Percentiles rank a stretch among this genome's conserved stretches.
Evolutionary conservation across 2,888 invertebrate species (phyloP).

Genomic region (Anthophora plumipes): DNA sequence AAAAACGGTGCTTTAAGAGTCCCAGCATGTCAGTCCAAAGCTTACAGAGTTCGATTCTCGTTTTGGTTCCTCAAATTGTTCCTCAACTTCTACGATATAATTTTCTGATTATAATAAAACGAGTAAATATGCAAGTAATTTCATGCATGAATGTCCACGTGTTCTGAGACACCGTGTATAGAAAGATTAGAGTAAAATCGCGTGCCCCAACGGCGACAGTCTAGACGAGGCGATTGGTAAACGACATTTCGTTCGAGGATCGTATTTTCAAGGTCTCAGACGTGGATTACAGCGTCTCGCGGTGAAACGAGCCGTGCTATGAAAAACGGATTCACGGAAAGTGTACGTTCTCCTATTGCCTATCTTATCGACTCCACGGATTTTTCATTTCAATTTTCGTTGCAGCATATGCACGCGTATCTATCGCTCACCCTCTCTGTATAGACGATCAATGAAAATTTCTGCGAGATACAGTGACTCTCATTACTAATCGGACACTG

Average conservation of each 20-base stretch:
- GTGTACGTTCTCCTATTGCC: constrained; percentile 19
- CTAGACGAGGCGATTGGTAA: constrained; percentile 62
- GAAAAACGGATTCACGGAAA: constrained; percentile 61
- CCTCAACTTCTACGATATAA: too few relatives aligned
- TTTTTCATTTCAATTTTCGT: neutral
- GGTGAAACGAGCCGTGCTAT: constrained; percentile 59
- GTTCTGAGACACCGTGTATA: too few relatives aligned
- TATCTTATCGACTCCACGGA: constrained; percentile 34
- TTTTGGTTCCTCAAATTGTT: too few relatives aligned
- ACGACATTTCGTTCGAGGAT: constrained; percentile 49
- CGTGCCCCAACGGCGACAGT: constrained; percentile 64
- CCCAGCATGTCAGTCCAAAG: too few relatives aligned
- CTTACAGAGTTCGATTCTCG: too few relatives aligned
- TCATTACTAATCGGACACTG: too few relatives aligned
- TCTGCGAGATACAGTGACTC: too few relatives aligned
- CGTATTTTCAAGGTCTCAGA: constrained; percentile 50
- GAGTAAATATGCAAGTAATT: too few relatives aligned
- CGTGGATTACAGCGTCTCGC: constrained; percentile 47
- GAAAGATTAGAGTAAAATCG: constrained; percentile 27
- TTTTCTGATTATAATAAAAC: too few relatives aligned
- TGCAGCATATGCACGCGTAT: neutral
- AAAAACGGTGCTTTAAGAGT: too few relatives aligned
- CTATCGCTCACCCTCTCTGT: neutral
- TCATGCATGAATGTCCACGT: too few relatives aligned
- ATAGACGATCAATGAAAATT: too few relatives aligned